phyloP scores from a whole-genome alignment of 2,888 invertebrate genomes.

The Nephrocerus scutellatus region DNA sequence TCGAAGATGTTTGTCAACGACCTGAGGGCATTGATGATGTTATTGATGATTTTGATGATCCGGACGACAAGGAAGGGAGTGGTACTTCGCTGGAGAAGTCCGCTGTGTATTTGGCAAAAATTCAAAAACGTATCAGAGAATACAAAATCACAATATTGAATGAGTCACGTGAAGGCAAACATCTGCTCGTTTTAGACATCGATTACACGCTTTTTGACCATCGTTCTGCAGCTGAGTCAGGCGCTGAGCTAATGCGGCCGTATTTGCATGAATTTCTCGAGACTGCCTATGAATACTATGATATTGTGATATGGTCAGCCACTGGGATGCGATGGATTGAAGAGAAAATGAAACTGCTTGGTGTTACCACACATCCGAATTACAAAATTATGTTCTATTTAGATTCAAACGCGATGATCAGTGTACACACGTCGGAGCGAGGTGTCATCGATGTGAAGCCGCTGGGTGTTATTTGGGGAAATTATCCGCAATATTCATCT shows the following conservation, averaged over 20 bases:
- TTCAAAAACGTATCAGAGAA: slow-evolving; percentile 73
- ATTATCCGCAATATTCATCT: slow-evolving; percentile 77
- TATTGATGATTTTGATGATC: slow-evolving; percentile 85
- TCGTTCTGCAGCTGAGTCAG: slow-evolving; percentile 82
- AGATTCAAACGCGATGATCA: slow-evolving; percentile 91
- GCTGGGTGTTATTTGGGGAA: slow-evolving; percentile 94
- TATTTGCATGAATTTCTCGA: slow-evolving; percentile 90
- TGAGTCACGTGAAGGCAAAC: slow-evolving; percentile 76
- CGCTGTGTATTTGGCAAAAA: slow-evolving; percentile 67
- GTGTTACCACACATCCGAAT: slow-evolving; percentile 71
- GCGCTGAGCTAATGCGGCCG: slow-evolving; percentile 86
- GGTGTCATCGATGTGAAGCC: slow-evolving; percentile 94
- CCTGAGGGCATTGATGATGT: slow-evolving; percentile 80
- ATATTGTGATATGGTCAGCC: slow-evolving; percentile 97
- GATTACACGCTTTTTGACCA: slow-evolving; percentile 97
- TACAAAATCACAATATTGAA: slow-evolving; percentile 78
- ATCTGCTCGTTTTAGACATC: slow-evolving; percentile 87
- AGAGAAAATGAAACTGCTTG: slow-evolving; percentile 90
- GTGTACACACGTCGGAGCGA: slow-evolving; percentile 82
- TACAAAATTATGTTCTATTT: slow-evolving; percentile 91
- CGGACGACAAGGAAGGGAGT: slow-evolving; percentile 64
- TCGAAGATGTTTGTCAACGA: slow-evolving; percentile 66
- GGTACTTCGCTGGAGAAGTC: slow-evolving; percentile 42
- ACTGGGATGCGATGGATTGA: slow-evolving; percentile 99
- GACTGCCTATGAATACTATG: slow-evolving; percentile 80